A percentile compares a stretch with the other conserved stretches of the same genome.
Conservation (phyloP, 1,140 invertebrate genomes). For the Chrysoperla carnea region DNA sequence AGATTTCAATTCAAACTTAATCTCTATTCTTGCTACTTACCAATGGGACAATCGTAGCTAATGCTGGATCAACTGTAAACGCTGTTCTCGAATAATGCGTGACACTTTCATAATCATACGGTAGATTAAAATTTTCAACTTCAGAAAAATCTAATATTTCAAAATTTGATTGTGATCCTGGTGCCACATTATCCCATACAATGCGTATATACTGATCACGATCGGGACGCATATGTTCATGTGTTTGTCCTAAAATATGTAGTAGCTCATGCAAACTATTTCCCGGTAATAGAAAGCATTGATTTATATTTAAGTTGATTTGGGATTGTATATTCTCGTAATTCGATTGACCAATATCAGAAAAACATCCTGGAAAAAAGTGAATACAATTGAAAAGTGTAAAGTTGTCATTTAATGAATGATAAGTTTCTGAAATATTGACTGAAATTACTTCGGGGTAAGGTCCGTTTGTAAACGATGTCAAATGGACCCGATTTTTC, state of each 20-base stretch:
- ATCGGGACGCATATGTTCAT: conserved; percentile 34
- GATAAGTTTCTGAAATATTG: no score
- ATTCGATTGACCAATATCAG: background rate
- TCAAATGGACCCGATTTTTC: no score
- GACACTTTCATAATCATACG: conserved; percentile 27
- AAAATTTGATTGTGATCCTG: conserved; percentile 16
- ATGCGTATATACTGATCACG: conserved; percentile 29
- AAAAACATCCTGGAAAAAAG: background rate
- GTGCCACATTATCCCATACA: conserved; percentile 28
- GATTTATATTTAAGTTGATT: background rate
- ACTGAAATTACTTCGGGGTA: no score
- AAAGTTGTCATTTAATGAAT: no score
- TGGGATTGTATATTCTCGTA: background rate
- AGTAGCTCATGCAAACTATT: conserved; percentile 34
- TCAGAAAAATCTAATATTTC: conserved; percentile 10
- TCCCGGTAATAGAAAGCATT: conserved; percentile 18
- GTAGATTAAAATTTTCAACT: conserved; percentile 15
- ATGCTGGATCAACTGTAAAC: conserved; percentile 12
- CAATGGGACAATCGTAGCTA: no score
- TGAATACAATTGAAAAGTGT: no score
- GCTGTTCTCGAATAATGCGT: conserved; percentile 31
- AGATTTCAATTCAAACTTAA: no score
- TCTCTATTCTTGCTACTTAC: no score
- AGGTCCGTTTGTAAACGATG: no score
- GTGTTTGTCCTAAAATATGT: conserved; percentile 32